These are phyloP conservation scores for Ctenomys sociabilis DNA, from an alignment of 2,113 vertebrate genomes.

Conservation along the genomic window DNA sequence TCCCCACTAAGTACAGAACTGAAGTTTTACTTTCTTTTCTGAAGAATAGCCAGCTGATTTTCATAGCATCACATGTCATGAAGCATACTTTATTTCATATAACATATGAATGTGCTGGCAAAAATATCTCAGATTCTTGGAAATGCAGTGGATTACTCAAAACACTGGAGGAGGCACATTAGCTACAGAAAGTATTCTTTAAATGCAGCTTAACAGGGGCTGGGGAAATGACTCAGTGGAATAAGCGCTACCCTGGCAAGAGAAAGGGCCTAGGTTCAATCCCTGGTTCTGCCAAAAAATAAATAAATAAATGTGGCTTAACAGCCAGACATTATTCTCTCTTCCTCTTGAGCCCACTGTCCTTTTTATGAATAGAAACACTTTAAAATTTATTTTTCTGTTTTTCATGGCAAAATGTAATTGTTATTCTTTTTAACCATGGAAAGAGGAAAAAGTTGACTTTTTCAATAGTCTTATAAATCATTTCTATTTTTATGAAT, in stretches of 20 bases:
- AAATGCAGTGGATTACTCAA: slow-evolving; percentile 77
- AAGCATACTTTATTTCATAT: slow-evolving; percentile 73
- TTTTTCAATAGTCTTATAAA: slow-evolving; percentile 67
- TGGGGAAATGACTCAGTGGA: no score
- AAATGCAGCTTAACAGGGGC: slow-evolving; percentile 14
- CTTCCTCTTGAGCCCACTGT: slow-evolving; percentile 15
- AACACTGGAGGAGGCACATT: slow-evolving; percentile 70
- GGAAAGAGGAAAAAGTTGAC: slow-evolving; percentile 75
- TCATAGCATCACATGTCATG: slow-evolving; percentile 60
- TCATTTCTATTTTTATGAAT: slow-evolving; percentile 75
- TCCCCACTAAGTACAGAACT: slow-evolving; percentile 78
- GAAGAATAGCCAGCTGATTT: background rate
- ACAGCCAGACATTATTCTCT: slow-evolving; percentile 43
- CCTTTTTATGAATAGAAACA: slow-evolving; percentile 36
- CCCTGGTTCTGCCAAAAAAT: no score
- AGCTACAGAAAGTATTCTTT: slow-evolving; percentile 70
- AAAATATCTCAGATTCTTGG: slow-evolving; percentile 80
- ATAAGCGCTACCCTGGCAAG: no score
- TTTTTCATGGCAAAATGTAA: slow-evolving; percentile 42
- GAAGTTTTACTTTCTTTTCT: slow-evolving; percentile 75
- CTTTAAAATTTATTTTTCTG: slow-evolving; percentile 49
- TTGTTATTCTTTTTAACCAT: slow-evolving; percentile 52
- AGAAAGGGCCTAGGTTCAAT: no score
- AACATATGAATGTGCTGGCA: slow-evolving; percentile 69
- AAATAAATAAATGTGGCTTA: no score